phyloP scores from a whole-genome alignment of 2,113 vertebrate species.

The Accipiter virgatus region DNA sequence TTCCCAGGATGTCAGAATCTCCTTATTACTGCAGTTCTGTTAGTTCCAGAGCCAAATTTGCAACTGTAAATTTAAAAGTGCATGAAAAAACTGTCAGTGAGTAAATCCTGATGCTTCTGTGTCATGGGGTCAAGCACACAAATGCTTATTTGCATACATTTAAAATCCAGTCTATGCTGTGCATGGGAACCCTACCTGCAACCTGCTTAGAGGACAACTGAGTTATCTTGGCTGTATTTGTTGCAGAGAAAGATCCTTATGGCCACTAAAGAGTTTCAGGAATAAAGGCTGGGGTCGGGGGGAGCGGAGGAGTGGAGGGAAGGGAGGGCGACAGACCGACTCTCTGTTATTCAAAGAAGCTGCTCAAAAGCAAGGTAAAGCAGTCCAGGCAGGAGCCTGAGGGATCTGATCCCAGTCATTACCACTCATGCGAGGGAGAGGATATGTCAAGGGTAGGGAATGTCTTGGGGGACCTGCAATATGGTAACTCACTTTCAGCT shows the following conservation, averaged over 20 bases:
- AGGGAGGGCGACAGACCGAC: background rate
- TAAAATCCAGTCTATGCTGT: background rate
- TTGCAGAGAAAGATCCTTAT: background rate
- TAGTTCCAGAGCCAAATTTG: slow-evolving; percentile 10
- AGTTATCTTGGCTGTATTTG: background rate
- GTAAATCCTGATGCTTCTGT: slow-evolving; percentile 16
- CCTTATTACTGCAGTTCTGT: background rate
- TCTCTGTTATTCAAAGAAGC: background rate
- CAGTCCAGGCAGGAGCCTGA: slow-evolving; percentile 15
- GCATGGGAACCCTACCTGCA: slow-evolving; percentile 14
- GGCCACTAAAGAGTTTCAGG: background rate
- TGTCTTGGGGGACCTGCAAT: slow-evolving; percentile 60
- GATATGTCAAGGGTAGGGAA: slow-evolving; percentile 67
- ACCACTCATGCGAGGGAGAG: slow-evolving; percentile 52
- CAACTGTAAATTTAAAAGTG: background rate
- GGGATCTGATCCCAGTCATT: slow-evolving; percentile 57
- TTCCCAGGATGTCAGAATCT: background rate
- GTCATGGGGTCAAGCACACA: background rate
- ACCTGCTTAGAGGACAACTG: background rate
- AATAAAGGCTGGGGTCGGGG: background rate
- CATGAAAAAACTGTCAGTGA: background rate
- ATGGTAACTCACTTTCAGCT: slow-evolving; percentile 68
- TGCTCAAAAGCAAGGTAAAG: slow-evolving; percentile 10
- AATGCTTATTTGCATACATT: slow-evolving; percentile 27
- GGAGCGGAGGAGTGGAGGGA: background rate